Conservation (phyloP, 2,113 vertebrate species). For the Anhinga anhinga region DNA sequence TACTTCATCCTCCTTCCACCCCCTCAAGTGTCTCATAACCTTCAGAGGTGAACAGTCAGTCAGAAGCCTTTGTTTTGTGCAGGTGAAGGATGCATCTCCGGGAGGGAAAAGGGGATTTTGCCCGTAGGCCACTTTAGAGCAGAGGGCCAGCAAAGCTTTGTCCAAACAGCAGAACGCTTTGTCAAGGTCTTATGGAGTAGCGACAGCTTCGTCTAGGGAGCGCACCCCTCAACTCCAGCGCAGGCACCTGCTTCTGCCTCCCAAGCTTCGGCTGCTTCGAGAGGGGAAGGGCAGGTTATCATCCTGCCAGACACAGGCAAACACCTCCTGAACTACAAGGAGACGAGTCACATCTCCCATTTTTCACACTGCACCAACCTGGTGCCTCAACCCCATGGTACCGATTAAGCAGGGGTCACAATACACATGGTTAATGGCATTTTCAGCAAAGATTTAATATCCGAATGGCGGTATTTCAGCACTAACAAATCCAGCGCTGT, state of each 20-base stretch:
- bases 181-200: background rate
- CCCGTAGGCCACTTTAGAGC: background rate
- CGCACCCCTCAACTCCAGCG: background rate
- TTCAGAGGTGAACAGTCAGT: background rate
- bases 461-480: background rate
- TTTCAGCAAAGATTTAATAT: background rate
- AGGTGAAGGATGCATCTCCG: background rate
- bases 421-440: background rate
- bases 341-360: background rate
- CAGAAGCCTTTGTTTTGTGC: background rate
- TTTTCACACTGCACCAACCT: background rate
- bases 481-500: fast-evolving
- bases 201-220: background rate
- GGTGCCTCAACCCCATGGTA: fast-evolving
- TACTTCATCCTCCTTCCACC: background rate
- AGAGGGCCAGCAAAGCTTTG: background rate
- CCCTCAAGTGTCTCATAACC: background rate
- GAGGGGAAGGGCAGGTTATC: fast-evolving
- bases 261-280: background rate
- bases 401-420: background rate
- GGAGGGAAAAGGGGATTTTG: background rate
- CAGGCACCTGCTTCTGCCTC: background rate
- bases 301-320: background rate
- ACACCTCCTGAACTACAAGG: background rate
- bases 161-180: fast-evolving